Percentiles rank a stretch among this genome's conserved stretches.
phyloP scores from a whole-genome alignment of 2,888 invertebrate genomes.

The Nephrotoma guestfalica region DNA sequence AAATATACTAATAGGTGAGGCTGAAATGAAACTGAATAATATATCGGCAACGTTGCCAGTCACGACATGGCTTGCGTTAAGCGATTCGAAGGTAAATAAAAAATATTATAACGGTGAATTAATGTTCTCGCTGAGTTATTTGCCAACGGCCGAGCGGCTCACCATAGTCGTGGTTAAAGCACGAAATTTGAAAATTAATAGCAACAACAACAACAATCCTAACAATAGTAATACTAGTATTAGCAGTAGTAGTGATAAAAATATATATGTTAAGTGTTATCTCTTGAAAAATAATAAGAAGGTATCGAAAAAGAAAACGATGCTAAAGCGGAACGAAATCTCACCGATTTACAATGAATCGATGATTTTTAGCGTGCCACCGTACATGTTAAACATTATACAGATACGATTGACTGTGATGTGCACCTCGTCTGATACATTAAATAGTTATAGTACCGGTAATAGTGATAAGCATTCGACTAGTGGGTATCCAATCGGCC shows the following conservation, averaged over 20 bases:
- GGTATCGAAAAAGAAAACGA: slow-evolving; percentile 67
- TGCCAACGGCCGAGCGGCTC: slow-evolving; percentile 67
- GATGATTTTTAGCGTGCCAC: slow-evolving; percentile 69
- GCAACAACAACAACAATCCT: slow-evolving; percentile 14
- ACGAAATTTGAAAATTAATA: slow-evolving; percentile 39
- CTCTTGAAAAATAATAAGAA: slow-evolving; percentile 66
- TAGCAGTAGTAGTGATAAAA: slow-evolving; percentile 18
- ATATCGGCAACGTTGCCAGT: slow-evolving; percentile 49
- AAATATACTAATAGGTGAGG: slow-evolving; percentile 49
- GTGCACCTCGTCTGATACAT: slow-evolving; percentile 16
- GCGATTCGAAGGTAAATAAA: slow-evolving; percentile 52
- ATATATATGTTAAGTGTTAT: slow-evolving; percentile 70
- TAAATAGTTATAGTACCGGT: background rate
- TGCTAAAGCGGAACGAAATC: slow-evolving; percentile 55
- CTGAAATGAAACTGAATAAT: slow-evolving; percentile 47
- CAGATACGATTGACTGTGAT: slow-evolving; percentile 58
- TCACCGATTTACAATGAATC: slow-evolving; percentile 73
- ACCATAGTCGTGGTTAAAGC: slow-evolving; percentile 56
- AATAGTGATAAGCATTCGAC: slow-evolving; percentile 18
- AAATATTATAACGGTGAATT: slow-evolving; percentile 60
- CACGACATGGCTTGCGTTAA: slow-evolving; percentile 64
- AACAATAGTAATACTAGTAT: background rate
- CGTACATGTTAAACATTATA: slow-evolving; percentile 51
- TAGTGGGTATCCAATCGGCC: slow-evolving; percentile 54
- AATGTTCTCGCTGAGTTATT: slow-evolving; percentile 67